A percentile compares a stretch with the other conserved stretches of the same genome.
These are phyloP conservation scores for Chloropsis cyanopogon DNA, from an alignment of 2,113 vertebrate species.

Conservation along the genomic window DNA sequence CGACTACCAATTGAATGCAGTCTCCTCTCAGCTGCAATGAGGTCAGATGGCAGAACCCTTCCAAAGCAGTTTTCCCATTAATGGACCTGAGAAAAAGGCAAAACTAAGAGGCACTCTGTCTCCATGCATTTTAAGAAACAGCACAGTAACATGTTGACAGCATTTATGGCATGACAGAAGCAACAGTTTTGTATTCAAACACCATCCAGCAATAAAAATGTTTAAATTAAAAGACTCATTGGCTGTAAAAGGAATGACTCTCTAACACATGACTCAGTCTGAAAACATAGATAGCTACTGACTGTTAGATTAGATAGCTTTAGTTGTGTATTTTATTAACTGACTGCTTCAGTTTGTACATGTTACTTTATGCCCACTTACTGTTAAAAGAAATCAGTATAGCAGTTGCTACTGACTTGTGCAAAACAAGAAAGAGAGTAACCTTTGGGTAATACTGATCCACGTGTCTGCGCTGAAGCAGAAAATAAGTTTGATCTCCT, in stretches of 20 bases:
- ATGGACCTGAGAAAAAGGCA: background rate
- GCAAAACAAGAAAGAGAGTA: background rate
- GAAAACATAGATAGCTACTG: background rate
- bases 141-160: background rate
- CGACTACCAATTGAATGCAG: background rate
- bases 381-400: background rate
- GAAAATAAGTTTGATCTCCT: constrained; percentile 2
- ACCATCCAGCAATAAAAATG: background rate
- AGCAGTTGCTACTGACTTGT: background rate
- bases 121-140: background rate
- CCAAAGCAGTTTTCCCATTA: background rate
- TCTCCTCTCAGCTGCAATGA: background rate
- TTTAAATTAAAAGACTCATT: background rate
- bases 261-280: background rate
- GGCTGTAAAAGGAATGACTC: background rate
- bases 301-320: background rate
- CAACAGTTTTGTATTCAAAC: background rate
- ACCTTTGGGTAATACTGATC: background rate
- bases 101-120: background rate
- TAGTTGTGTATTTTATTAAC: background rate
- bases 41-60: background rate
- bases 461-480: background rate
- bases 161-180: background rate
- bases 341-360: background rate
- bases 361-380: background rate